Conservation (phyloP, 1,140 invertebrate species). For the Hyphantria cunea region DNA sequence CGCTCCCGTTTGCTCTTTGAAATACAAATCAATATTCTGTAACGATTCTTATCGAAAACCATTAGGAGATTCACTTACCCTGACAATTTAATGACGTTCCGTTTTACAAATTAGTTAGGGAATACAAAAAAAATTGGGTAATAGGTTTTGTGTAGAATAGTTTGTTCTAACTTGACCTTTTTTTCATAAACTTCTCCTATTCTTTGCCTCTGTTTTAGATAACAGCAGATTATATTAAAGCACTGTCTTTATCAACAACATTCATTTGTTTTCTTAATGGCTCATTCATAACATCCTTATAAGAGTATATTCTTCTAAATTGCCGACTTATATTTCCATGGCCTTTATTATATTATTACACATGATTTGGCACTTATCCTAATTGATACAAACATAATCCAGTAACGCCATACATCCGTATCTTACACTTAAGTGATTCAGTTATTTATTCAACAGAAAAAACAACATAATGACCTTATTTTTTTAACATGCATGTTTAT, state of each 20-base stretch:
- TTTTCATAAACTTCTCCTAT: too few relatives aligned
- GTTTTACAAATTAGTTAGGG: not conserved
- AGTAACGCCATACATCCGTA: constrained; percentile 9
- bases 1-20: not conserved
- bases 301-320: constrained; percentile 29
- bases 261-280: constrained; percentile 30
- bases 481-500: too few relatives aligned
- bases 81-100: not conserved
- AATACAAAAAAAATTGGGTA: not conserved
- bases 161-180: too few relatives aligned
- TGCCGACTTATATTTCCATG: constrained; percentile 36
- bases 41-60: constrained; percentile 2
- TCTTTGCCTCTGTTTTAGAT: too few relatives aligned
- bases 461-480: too few relatives aligned
- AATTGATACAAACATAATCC: too few relatives aligned
- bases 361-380: constrained; percentile 62
- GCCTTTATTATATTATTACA: constrained; percentile 43
- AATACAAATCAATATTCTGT: constrained; percentile 5
- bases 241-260: not conserved
- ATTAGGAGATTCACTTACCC: not conserved
- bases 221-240: too few relatives aligned
- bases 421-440: constrained; percentile 16
- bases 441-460: too few relatives aligned
- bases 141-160: too few relatives aligned
- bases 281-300: constrained; percentile 11